phyloP scores from a whole-genome alignment of 2,888 invertebrate species.

The Cybosia mesomella region DNA sequence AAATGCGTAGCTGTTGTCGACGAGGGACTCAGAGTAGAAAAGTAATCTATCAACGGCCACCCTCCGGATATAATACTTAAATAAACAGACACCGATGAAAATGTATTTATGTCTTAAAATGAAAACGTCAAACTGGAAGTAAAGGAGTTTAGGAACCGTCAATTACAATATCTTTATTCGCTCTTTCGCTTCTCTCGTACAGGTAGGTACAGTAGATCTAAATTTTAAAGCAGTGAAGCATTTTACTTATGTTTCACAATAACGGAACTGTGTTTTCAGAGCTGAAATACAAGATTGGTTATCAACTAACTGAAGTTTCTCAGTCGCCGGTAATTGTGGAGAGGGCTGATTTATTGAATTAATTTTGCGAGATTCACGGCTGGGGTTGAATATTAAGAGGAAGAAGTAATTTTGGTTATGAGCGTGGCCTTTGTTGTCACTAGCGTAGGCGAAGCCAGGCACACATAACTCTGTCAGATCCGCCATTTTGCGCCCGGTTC shows the following conservation, averaged over 20 bases:
- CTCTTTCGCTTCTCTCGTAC: not conserved
- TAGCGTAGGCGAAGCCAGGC: slow-evolving; percentile 59
- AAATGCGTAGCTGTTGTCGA: slow-evolving; percentile 56
- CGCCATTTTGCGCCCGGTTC: slow-evolving; percentile 50
- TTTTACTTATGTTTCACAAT: slow-evolving; percentile 32
- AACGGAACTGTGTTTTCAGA: slow-evolving; percentile 41
- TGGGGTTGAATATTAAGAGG: slow-evolving; percentile 78
- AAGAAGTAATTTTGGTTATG: slow-evolving; percentile 79
- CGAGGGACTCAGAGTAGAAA: slow-evolving; percentile 59
- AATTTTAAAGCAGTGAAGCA: not conserved
- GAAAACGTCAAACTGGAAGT: slow-evolving; percentile 56
- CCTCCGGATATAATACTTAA: slow-evolving; percentile 70
- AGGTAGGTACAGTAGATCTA: not conserved
- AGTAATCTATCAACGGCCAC: slow-evolving; percentile 75
- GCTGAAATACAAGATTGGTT: slow-evolving; percentile 66
- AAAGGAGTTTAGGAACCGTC: slow-evolving; percentile 57
- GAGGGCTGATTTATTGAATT: slow-evolving; percentile 80
- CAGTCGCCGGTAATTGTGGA: slow-evolving; percentile 71
- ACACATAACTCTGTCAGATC: slow-evolving; percentile 69
- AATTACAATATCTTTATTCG: slow-evolving; percentile 52
- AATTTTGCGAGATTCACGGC: slow-evolving; percentile 79
- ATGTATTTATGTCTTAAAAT: slow-evolving; percentile 59
- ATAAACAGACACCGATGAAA: slow-evolving; percentile 64
- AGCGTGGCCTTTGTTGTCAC: slow-evolving; percentile 75
- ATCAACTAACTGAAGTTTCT: slow-evolving; percentile 69